Percentiles rank a stretch among this genome's conserved stretches.
These are phyloP conservation scores for Oncorhynchus keta DNA, from an alignment of 2,113 vertebrate species.

Conservation along the genomic window DNA sequence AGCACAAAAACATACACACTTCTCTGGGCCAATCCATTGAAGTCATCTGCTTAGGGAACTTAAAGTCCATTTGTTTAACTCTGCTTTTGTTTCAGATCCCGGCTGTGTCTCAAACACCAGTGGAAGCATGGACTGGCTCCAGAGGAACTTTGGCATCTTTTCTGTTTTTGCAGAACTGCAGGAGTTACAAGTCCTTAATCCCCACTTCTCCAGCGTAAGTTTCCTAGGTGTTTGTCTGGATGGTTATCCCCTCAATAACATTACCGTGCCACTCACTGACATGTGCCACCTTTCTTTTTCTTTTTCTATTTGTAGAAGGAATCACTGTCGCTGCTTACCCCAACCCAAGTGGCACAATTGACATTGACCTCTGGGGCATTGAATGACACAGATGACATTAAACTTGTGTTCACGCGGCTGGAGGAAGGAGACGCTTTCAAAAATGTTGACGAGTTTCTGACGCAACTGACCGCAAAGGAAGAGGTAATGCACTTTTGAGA, in stretches of 20 bases:
- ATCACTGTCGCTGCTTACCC: constrained; percentile 18
- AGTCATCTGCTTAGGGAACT: not conserved
- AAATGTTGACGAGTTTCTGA: not conserved
- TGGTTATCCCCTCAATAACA: not conserved
- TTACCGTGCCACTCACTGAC: not conserved
- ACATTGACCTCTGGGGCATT: constrained; percentile 24
- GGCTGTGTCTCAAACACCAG: constrained; percentile 12
- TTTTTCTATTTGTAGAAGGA: constrained; percentile 14
- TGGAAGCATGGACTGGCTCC: constrained; percentile 19
- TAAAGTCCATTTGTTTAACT: no score
- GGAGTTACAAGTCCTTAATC: constrained; percentile 15
- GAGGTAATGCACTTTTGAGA: not conserved
- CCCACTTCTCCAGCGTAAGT: constrained; percentile 29
- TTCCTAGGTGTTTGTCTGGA: not conserved
- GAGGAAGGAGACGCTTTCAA: no score
- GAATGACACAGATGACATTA: constrained; percentile 9
- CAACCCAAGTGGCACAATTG: constrained; percentile 19
- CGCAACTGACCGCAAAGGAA: not conserved
- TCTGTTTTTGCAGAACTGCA: constrained; percentile 1
- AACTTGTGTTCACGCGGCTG: no score
- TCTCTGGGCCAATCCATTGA: not conserved
- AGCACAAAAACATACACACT: not conserved
- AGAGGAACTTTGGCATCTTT: constrained; percentile 28
- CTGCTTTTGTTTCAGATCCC: constrained; percentile 2
- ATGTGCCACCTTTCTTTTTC: not conserved